Base-by-base conservation (phyloP, 2,113 vertebrate genomes). In the Cebidichthys violaceus region DNA sequence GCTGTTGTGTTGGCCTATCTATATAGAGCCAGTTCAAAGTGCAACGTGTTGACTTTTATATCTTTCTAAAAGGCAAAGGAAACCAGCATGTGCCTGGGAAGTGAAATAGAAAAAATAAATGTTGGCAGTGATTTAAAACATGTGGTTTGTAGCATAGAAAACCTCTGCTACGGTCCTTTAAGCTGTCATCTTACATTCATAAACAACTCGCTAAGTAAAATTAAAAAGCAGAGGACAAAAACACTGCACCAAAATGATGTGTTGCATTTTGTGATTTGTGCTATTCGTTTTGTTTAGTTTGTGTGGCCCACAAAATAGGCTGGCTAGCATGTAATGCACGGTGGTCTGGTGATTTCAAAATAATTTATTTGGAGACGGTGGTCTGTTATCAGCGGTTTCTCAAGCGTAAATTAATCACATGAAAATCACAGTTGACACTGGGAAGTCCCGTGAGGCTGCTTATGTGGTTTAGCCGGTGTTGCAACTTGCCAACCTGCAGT, bases 391-490 rank as follows among this genome's bases (percentile, higher is more conserved):
- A 78, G 47, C 59, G 59, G 20, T 33, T n/a, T 62, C 55, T 81
- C 84, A 76, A 82, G 86, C 2, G 1, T 65, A 78, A 73, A 85
- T 85, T 24, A 83, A 88, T 86, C 61, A 72, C 72, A 74, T 83
- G 70, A 75, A 87, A 69, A 83, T 87, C 82, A 64, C 69, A 60
- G 78, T 45, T 75, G 77, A 89, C 69, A 20, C 72, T 66, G 92
- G 93, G 88, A 93, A 88, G 81, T 89, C 89, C 93, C 86, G 2
- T 8, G 71, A 61, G 27, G 54, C 75, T 60, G 70, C 60, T 81
- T 83, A 35, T 88, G 87, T 81, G 90, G 69, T 91, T 82, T 61
- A 68, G 66, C 33, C 74, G 20, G 47, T 82, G 86, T 84, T 89
- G 83, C 29, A 70, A 88, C 90, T 82, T 84, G 84, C 80, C 79